A percentile compares a stretch with the other conserved stretches of the same genome.
These are phyloP conservation scores for Steinernema hermaphroditum DNA, from an alignment of 2,888 invertebrate species.

Conservation along the genomic window DNA sequence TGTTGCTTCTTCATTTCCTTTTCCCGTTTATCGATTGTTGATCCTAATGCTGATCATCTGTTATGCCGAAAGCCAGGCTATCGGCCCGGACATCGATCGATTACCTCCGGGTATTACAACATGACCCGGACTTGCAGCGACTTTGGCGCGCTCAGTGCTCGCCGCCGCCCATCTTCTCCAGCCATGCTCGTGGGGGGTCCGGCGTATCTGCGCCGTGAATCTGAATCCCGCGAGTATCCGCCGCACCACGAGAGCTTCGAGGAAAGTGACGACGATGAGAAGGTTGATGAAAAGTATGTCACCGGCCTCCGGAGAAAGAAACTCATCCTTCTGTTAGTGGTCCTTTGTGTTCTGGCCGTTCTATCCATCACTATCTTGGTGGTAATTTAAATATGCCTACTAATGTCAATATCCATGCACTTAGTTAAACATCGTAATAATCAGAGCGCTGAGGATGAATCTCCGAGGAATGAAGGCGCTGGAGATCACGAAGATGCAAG, in stretches of 20 bases:
- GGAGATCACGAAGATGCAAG: constrained; percentile 45
- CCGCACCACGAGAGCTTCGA: constrained; percentile 7
- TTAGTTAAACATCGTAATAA: constrained; percentile 58
- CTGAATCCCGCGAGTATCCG: constrained; percentile 2
- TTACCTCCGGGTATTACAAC: too few relatives aligned
- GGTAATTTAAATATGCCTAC: constrained; percentile 42
- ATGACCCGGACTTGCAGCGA: too few relatives aligned
- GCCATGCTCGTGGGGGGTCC: constrained; percentile 7
- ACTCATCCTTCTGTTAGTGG: constrained; percentile 44
- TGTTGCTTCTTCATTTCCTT: too few relatives aligned
- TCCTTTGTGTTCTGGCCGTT: constrained; percentile 44
- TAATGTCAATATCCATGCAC: constrained; percentile 31
- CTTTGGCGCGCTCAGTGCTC: too few relatives aligned
- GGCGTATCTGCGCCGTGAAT: constrained; percentile 10
- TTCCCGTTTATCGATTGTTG: too few relatives aligned
- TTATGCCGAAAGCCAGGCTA: too few relatives aligned
- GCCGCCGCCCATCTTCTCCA: too few relatives aligned
- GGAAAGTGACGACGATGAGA: neutral
- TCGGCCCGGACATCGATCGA: too few relatives aligned
- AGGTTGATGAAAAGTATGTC: neutral
- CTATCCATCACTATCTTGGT: constrained; percentile 51
- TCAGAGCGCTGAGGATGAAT: constrained; percentile 56
- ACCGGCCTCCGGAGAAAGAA: constrained; percentile 44
- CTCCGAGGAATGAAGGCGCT: constrained; percentile 56
- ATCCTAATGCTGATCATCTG: too few relatives aligned